Conservation (phyloP, 2,888 invertebrate species). For the Leptopilina syphax region DNA sequence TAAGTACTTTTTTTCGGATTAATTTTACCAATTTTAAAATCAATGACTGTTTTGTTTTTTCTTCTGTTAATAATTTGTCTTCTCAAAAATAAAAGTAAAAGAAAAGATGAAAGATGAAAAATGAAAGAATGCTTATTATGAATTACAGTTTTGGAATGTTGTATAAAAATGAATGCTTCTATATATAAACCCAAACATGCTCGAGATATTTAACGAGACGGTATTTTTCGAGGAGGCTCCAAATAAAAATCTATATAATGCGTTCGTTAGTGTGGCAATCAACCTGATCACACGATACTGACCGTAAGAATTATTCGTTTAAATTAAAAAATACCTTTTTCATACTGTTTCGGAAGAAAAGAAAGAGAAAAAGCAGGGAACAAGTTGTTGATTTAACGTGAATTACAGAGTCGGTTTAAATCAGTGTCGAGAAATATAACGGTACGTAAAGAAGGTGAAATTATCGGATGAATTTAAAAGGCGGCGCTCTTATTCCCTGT, state of each 20-base stretch:
- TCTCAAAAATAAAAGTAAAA: no score
- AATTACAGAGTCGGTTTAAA: slow-evolving; percentile 3
- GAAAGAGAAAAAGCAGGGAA: background rate
- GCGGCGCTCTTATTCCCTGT: slow-evolving; percentile 29
- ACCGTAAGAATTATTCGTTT: slow-evolving; percentile 4
- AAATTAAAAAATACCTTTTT: slow-evolving; percentile 12
- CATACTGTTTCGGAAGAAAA: background rate
- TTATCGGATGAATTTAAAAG: background rate
- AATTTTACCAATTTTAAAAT: no score
- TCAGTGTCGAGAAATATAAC: background rate
- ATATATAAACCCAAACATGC: background rate
- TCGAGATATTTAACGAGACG: slow-evolving; percentile 1
- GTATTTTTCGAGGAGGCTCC: background rate
- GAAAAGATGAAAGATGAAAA: no score
- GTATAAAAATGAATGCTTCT: background rate
- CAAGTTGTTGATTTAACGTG: slow-evolving; percentile 6
- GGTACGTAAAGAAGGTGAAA: slow-evolving; percentile 4
- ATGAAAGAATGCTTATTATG: no score
- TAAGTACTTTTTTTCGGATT: no score
- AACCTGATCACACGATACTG: background rate
- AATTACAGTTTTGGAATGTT: background rate
- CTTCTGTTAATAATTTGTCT: no score
- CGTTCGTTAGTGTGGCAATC: slow-evolving; percentile 1
- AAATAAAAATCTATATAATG: background rate
- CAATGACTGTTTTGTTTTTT: no score